Evolutionary conservation across 2,888 invertebrate genomes (phyloP).

Genomic region (Bellardia bayeri): DNA sequence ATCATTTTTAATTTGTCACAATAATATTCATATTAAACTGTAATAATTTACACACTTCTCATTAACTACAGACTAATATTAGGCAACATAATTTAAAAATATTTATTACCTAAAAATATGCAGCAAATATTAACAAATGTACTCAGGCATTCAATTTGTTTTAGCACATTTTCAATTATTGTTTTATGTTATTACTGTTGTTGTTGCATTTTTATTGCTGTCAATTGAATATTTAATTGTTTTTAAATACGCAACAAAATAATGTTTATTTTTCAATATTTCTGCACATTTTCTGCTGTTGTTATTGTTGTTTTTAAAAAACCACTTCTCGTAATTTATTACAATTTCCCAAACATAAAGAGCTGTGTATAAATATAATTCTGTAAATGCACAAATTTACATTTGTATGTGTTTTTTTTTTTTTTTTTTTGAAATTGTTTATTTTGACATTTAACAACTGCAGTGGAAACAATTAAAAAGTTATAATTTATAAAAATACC

Average conservation of each 20-base stretch:
- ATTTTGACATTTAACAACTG: slow-evolving; percentile 71
- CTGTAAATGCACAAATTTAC: slow-evolving; percentile 38
- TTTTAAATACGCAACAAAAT: slow-evolving; percentile 32
- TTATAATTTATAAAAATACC: slow-evolving; percentile 66
- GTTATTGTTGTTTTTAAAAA: slow-evolving; percentile 29
- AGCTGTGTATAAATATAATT: slow-evolving; percentile 16
- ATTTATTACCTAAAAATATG: slow-evolving; percentile 44
- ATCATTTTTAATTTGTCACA: too few species aligned
- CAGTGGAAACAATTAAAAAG: slow-evolving; percentile 72
- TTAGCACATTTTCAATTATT: slow-evolving; percentile 14
- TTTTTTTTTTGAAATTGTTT: slow-evolving; percentile 34
- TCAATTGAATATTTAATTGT: slow-evolving; percentile 52
- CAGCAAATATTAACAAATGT: slow-evolving; percentile 9
- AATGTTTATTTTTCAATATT: slow-evolving; percentile 42
- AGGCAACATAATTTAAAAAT: slow-evolving; percentile 3
- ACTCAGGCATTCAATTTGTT: neutral
- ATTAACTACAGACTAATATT: neutral
- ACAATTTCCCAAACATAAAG: slow-evolving; percentile 42
- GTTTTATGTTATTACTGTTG: too few species aligned
- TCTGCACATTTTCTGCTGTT: slow-evolving; percentile 4
- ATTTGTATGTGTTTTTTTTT: neutral
- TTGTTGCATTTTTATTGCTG: slow-evolving; percentile 40
- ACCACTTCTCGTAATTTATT: slow-evolving; percentile 63
- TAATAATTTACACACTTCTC: neutral
- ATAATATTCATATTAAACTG: neutral